These are phyloP conservation scores for Galagoides demidoff DNA, from an alignment of 2,797 vertebrate species.

Conservation along the genomic window DNA sequence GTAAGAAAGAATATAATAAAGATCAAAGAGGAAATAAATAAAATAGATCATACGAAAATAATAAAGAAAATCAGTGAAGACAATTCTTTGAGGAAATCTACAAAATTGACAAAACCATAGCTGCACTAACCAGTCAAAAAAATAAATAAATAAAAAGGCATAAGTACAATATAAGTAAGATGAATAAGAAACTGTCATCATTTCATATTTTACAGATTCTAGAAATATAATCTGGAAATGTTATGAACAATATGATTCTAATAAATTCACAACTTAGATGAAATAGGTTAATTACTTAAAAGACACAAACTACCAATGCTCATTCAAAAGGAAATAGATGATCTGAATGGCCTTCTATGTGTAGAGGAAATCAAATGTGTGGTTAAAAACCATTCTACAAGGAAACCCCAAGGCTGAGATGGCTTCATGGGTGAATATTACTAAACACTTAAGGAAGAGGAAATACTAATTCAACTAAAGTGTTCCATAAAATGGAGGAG, in stretches of 20 bases:
- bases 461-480: not conserved
- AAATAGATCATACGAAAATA: not conserved
- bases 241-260: not conserved
- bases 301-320: not conserved
- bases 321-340: not conserved
- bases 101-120: not conserved
- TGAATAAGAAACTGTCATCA: not conserved
- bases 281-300: not conserved
- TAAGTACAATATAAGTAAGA: not conserved
- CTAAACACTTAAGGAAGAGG: not conserved
- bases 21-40: not conserved
- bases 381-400: not conserved
- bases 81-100: not conserved
- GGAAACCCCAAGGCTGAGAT: not conserved
- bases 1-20: not conserved
- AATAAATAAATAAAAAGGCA: not conserved
- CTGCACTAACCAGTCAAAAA: not conserved
- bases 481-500: not conserved
- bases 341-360: not conserved
- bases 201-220: not conserved
- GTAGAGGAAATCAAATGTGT: not conserved
- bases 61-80: not conserved
- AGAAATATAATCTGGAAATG: not conserved
- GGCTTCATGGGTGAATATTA: not conserved
- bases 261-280: not conserved